Percentiles rank a stretch among this genome's conserved stretches.
These are phyloP conservation scores for Drosophila trapezifrons DNA, from an alignment of 1,140 invertebrate species.

Conservation along the genomic window DNA sequence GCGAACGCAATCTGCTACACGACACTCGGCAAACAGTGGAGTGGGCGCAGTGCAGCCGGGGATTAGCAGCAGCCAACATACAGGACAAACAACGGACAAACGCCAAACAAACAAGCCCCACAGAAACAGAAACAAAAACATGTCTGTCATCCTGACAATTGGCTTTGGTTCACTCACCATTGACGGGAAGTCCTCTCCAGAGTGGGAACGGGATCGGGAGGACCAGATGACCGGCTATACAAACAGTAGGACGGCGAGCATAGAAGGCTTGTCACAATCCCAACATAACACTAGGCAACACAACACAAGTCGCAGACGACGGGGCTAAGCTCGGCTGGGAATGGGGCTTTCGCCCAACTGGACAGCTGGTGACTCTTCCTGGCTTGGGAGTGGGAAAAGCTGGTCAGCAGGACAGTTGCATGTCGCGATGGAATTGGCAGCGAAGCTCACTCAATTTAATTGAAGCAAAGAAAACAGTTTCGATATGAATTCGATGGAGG, in stretches of 20 bases:
- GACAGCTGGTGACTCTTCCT: constrained; percentile 41
- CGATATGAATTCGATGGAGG: not conserved
- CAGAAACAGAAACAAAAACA: constrained; percentile 51
- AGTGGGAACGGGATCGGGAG: not conserved
- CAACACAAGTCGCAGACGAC: constrained; percentile 69
- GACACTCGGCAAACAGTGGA: constrained; percentile 42
- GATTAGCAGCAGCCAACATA: constrained; percentile 62
- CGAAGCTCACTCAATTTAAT: constrained; percentile 64
- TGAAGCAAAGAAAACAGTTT: constrained; percentile 26
- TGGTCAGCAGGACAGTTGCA: constrained; percentile 25
- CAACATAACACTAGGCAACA: constrained; percentile 29
- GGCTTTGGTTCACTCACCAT: constrained; percentile 57
- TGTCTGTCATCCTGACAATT: constrained; percentile 78
- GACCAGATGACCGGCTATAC: constrained; percentile 47
- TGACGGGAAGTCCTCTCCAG: constrained; percentile 25
- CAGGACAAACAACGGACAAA: constrained; percentile 32
- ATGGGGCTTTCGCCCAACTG: constrained; percentile 34
- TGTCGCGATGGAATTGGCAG: constrained; percentile 14
- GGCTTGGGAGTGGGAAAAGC: constrained; percentile 13
- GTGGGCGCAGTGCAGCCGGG: constrained; percentile 44
- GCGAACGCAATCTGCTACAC: constrained; percentile 66
- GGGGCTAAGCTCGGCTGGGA: constrained; percentile 52
- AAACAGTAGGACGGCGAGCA: constrained; percentile 39
- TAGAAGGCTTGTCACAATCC: constrained; percentile 69
- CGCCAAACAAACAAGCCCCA: constrained; percentile 26